Conservation (phyloP, 2,113 vertebrate species). For the Syrmaticus mikado region DNA sequence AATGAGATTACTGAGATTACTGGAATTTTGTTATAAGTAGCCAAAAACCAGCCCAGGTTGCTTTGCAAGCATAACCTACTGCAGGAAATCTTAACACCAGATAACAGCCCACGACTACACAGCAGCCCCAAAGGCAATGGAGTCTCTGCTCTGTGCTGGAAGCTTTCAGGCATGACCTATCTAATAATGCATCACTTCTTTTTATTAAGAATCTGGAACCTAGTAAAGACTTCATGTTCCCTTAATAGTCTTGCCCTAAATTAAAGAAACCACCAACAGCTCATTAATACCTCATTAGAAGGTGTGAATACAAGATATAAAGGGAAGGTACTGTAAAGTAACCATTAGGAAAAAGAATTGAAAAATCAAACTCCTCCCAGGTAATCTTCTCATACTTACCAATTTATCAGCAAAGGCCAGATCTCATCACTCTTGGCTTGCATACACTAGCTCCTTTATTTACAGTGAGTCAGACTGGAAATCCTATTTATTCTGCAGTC, state of each 20-base stretch:
- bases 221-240: conserved; percentile 6
- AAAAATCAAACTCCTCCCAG: background rate
- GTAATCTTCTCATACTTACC: background rate
- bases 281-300: conserved; percentile 55
- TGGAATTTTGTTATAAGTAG: background rate
- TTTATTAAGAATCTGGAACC: conserved; percentile 17
- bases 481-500: conserved; percentile 26
- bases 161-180: background rate
- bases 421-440: background rate
- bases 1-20: background rate
- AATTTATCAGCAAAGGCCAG: background rate
- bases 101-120: background rate
- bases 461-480: conserved; percentile 30
- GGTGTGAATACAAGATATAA: conserved; percentile 24
- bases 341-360: background rate
- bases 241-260: conserved; percentile 4
- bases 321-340: background rate
- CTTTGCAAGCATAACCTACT: background rate
- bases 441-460: background rate
- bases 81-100: background rate
- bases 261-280: conserved; percentile 48
- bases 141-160: background rate
- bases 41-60: background rate
- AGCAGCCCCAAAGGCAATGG: accelerated
- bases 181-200: conserved; percentile 16